Evolutionary conservation across 2,797 vertebrate genomes (phyloP).

Genomic region (Sebastes dallii): DNA sequence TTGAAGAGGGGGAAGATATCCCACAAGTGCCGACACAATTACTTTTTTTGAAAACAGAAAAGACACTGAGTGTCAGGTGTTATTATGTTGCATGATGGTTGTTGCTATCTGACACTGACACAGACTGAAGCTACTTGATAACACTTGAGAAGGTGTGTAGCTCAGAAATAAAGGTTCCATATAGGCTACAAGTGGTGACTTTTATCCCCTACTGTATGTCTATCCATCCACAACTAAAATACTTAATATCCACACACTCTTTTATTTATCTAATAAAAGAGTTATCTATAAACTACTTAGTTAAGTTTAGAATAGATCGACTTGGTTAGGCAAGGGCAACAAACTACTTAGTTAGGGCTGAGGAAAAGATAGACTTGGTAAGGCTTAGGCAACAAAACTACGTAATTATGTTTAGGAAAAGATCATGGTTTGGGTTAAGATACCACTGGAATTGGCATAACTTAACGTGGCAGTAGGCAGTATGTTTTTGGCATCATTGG

Average conservation of each 20-base stretch:
- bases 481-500: no score
- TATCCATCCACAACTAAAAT: not conserved
- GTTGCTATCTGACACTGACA: slow-evolving; percentile 1
- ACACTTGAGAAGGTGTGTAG: not conserved
- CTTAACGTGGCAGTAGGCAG: no score
- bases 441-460: no score
- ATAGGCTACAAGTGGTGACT: not conserved
- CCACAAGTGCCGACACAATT: slow-evolving; percentile 10
- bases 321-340: no score
- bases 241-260: not conserved
- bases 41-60: slow-evolving; percentile 13
- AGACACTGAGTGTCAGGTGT: slow-evolving; percentile 2
- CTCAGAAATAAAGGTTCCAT: not conserved
- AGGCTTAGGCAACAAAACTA: no score
- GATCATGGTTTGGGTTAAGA: no score
- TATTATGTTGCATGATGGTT: slow-evolving; percentile 13
- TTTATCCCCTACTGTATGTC: not conserved
- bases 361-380: no score
- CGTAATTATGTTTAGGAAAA: no score
- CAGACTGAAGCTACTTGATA: not conserved
- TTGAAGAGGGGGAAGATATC: slow-evolving; percentile 12
- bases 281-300: no score
- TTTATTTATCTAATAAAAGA: not conserved
- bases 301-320: no score
- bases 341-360: no score